These are phyloP conservation scores for Nymphalis urticae DNA, from an alignment of 2,888 invertebrate genomes.

Conservation along the genomic window DNA sequence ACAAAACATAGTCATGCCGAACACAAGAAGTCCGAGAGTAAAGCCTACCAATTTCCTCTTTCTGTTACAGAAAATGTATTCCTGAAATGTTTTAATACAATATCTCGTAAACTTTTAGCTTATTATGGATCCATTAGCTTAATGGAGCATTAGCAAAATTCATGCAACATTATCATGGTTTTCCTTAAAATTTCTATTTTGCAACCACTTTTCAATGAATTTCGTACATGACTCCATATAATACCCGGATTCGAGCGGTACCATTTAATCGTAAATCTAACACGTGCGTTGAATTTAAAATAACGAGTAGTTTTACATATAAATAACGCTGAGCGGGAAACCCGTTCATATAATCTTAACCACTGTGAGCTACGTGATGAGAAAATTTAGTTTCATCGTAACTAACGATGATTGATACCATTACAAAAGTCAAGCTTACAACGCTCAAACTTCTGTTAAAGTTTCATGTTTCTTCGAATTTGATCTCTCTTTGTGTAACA, in stretches of 20 bases:
- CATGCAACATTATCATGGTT: background rate
- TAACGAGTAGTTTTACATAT: constrained; percentile 50
- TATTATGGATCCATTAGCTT: no score
- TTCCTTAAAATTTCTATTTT: constrained; percentile 16
- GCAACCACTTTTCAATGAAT: constrained; percentile 21
- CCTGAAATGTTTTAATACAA: no score
- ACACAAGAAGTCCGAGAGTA: no score
- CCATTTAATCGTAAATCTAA: constrained; percentile 66
- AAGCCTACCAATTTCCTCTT: no score
- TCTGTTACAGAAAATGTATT: no score
- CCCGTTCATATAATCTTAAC: constrained; percentile 67
- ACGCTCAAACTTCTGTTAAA: background rate
- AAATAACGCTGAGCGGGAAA: constrained; percentile 59
- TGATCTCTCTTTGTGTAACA: background rate
- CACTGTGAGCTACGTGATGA: constrained; percentile 67
- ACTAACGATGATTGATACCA: constrained; percentile 21
- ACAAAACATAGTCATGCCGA: no score
- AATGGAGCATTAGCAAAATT: no score
- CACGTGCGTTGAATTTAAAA: constrained; percentile 60
- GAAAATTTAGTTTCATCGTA: constrained; percentile 57
- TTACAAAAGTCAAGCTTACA: background rate
- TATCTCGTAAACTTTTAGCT: no score
- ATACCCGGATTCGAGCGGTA: constrained; percentile 51
- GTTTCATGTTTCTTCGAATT: background rate
- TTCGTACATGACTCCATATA: constrained; percentile 20